A percentile compares a stretch with the other conserved stretches of the same genome.
Conservation (phyloP, 2,113 vertebrate genomes). For the Melierax canorus region DNA sequence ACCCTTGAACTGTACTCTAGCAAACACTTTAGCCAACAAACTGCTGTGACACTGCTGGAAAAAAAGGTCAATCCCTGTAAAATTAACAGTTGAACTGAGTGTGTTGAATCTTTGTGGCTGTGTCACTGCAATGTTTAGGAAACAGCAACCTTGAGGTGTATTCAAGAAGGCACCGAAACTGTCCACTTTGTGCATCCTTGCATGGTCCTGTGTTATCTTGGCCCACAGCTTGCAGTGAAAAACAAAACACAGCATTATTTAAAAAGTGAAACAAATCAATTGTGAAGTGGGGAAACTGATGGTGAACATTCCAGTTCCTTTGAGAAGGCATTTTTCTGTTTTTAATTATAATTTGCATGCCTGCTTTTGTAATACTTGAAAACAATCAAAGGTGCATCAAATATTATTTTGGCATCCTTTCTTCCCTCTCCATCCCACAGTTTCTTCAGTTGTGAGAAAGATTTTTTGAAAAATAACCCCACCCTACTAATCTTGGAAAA, state of each 20-base stretch:
- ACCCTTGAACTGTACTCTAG: neutral
- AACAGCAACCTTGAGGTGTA: neutral
- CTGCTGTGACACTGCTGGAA: neutral
- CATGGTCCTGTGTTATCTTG: neutral
- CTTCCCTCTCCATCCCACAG: fast-evolving
- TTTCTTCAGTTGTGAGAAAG: neutral
- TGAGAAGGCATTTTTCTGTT: neutral
- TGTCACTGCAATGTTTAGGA: neutral
- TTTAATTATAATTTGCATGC: neutral
- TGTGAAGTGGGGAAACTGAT: neutral
- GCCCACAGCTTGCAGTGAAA: neutral
- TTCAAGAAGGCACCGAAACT: neutral
- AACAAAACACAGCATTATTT: neutral
- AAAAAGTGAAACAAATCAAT: neutral
- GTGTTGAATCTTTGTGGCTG: neutral
- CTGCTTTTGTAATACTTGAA: neutral
- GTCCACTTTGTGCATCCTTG: neutral
- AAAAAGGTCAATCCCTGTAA: neutral
- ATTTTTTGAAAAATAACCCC: neutral
- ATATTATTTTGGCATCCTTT: neutral
- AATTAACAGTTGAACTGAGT: neutral
- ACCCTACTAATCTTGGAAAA: neutral
- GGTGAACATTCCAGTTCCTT: neutral
- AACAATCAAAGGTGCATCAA: neutral
- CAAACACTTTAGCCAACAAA: neutral